A percentile compares a stretch with the other conserved stretches of the same genome.
Evolutionary conservation across 2,888 invertebrate genomes (phyloP).

Genomic region (Drosophila barbarae): DNA sequence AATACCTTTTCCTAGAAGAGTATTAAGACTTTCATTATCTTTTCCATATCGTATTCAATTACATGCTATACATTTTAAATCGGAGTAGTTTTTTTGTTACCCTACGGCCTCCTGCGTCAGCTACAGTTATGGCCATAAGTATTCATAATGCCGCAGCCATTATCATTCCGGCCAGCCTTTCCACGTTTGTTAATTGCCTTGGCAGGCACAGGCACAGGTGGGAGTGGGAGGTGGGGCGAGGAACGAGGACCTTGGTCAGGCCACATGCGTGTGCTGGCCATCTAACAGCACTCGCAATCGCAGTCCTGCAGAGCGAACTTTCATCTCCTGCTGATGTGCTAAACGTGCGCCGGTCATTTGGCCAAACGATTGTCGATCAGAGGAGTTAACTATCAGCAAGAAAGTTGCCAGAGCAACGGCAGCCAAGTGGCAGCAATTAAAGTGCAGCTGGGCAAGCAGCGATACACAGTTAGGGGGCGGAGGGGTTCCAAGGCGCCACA

Average conservation of each 20-base stretch:
- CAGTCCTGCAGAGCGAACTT: slow-evolving; percentile 25
- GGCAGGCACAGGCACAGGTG: background rate
- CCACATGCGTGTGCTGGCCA: slow-evolving; percentile 35
- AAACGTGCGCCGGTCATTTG: slow-evolving; percentile 77
- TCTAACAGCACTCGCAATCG: slow-evolving; percentile 9
- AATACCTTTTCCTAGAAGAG: background rate
- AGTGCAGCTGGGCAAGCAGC: slow-evolving; percentile 35
- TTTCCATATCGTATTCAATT: slow-evolving; percentile 11
- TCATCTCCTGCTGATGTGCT: slow-evolving; percentile 64
- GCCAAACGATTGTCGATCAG: slow-evolving; percentile 77
- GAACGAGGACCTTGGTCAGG: slow-evolving; percentile 19
- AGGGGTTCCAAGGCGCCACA: background rate
- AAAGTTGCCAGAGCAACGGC: slow-evolving; percentile 40
- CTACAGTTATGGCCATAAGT: slow-evolving; percentile 49
- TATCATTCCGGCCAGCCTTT: slow-evolving; percentile 55
- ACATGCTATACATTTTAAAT: slow-evolving; percentile 8
- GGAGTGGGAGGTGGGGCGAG: background rate
- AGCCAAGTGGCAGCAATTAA: slow-evolving; percentile 30
- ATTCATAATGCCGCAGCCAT: slow-evolving; percentile 64
- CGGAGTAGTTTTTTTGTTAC: slow-evolving; percentile 16
- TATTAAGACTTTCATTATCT: background rate
- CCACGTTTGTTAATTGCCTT: slow-evolving; percentile 47
- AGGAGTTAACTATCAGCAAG: slow-evolving; percentile 39
- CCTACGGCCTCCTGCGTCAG: slow-evolving; percentile 11
- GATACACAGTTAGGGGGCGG: slow-evolving; percentile 4